These are phyloP conservation scores for Calonectris borealis DNA, from an alignment of 2,113 vertebrate species.

Conservation along the genomic window DNA sequence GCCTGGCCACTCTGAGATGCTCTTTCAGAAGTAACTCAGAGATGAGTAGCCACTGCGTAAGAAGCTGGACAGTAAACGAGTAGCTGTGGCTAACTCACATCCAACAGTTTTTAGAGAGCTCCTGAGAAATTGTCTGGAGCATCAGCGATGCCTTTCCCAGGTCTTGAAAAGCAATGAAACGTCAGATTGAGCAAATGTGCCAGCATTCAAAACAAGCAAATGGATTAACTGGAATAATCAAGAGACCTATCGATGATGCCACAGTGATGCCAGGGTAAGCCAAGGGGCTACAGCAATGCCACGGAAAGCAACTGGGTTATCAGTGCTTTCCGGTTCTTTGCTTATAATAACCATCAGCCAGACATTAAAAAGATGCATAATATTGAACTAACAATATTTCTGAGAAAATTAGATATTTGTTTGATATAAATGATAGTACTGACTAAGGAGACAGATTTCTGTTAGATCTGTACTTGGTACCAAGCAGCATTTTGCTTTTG, in stretches of 20 bases:
- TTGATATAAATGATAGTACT: background rate
- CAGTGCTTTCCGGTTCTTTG: background rate
- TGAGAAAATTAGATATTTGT: background rate
- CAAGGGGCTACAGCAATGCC: background rate
- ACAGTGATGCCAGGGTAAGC: background rate
- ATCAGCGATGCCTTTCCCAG: background rate
- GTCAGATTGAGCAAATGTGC: background rate
- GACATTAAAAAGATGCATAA: background rate
- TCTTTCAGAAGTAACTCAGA: background rate
- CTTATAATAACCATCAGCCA: background rate
- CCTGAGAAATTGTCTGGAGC: background rate
- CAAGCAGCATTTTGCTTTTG: background rate
- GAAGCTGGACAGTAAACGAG: background rate
- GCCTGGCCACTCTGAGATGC: background rate
- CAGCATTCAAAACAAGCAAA: background rate
- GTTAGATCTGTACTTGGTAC: background rate
- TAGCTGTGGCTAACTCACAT: background rate
- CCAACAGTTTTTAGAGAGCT: background rate
- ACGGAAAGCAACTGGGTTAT: background rate
- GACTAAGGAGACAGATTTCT: background rate
- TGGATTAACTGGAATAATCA: background rate
- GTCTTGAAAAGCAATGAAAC: background rate
- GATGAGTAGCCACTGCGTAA: fast-evolving
- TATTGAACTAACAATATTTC: background rate
- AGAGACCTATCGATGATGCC: background rate